Evolutionary conservation across 2,888 invertebrate species (phyloP).

Genomic region (Hybos culiciformis): DNA sequence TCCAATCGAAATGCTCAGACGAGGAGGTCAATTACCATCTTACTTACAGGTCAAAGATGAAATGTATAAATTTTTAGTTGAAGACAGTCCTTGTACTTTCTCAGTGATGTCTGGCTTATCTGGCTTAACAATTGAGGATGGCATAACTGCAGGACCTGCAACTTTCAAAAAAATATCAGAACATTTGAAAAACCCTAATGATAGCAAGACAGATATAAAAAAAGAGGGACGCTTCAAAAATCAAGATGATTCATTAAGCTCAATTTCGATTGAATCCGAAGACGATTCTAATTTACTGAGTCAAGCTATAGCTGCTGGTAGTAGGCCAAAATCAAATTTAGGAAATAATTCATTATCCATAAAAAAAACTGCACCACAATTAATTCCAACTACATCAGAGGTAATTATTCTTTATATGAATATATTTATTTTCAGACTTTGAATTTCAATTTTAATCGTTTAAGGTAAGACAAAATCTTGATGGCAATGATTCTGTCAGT

Average conservation of each 20-base stretch:
- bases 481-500: slow-evolving; percentile 31
- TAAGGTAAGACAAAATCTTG: slow-evolving; percentile 12
- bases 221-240: too few species aligned
- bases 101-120: slow-evolving; percentile 53
- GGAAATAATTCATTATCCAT: too few species aligned
- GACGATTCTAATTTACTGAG: slow-evolving; percentile 35
- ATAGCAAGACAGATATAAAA: too few species aligned
- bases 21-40: slow-evolving; percentile 29
- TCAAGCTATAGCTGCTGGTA: slow-evolving; percentile 37
- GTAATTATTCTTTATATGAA: too few species aligned
- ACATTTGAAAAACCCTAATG: too few species aligned
- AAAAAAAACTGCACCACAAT: neutral
- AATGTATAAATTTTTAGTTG: slow-evolving; percentile 46
- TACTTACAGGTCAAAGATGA: slow-evolving; percentile 40
- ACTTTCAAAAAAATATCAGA: slow-evolving; percentile 17
- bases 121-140: slow-evolving; percentile 44
- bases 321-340: slow-evolving; percentile 33
- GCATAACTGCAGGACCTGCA: slow-evolving; percentile 30
- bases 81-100: slow-evolving; percentile 54
- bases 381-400: too few species aligned
- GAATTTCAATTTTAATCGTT: slow-evolving; percentile 8
- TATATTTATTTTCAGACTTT: too few species aligned
- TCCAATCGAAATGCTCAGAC: slow-evolving; percentile 32
- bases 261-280: slow-evolving; percentile 35
- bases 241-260: slow-evolving; percentile 35